Percentiles rank a stretch among this genome's conserved stretches.
Conservation (phyloP, 2,113 vertebrate genomes). For the Amblyopsis rosae region DNA sequence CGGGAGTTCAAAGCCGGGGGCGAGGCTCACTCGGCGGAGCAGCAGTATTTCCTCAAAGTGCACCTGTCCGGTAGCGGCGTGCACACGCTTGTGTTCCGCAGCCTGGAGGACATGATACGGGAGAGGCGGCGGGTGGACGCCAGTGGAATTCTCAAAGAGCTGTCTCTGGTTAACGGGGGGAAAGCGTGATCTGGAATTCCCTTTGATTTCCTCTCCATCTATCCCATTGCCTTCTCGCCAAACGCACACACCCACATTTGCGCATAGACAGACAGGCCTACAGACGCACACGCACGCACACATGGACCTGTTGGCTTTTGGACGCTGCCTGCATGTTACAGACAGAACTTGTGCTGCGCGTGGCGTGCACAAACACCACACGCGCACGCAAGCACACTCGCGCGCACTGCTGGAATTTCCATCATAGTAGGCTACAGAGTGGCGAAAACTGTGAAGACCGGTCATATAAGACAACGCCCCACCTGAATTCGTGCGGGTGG, state of each 20-base stretch:
- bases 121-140: constrained; percentile 95
- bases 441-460: constrained; percentile 48
- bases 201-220: constrained; percentile 41
- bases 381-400: constrained; percentile 41
- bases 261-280: not conserved
- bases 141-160: constrained; percentile 91
- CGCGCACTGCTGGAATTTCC: constrained; percentile 47
- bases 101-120: constrained; percentile 95
- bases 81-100: constrained; percentile 93
- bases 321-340: constrained; percentile 59
- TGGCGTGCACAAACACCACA: constrained; percentile 17
- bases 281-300: constrained; percentile 34
- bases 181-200: constrained; percentile 80
- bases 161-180: constrained; percentile 84
- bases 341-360: constrained; percentile 42
- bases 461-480: constrained; percentile 72
- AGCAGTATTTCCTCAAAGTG: constrained; percentile 93
- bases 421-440: constrained; percentile 30
- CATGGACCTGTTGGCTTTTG: constrained; percentile 68
- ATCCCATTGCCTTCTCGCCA: constrained; percentile 19
- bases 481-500: constrained; percentile 53
- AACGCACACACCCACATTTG: constrained; percentile 12
- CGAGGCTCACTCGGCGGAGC: constrained; percentile 86
- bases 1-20: constrained; percentile 97
- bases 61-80: constrained; percentile 88